Evolutionary conservation across 2,113 vertebrate genomes (phyloP), one percentile per base, ranked within the genome.

Genomic region (Hippocampus zosterae): DNA sequence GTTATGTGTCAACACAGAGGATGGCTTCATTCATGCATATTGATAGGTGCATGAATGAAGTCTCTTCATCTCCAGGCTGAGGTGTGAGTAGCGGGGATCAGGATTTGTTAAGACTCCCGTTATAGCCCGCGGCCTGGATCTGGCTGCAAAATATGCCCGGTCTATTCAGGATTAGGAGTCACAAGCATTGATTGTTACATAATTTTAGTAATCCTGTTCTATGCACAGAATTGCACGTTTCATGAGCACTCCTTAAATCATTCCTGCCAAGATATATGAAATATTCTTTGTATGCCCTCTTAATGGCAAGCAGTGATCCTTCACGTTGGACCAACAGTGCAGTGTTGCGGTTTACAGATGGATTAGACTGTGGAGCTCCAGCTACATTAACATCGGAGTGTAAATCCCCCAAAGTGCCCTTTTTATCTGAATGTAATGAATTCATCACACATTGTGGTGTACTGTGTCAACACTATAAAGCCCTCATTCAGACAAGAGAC

Each of bases 21-120:
- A 53, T 81, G 77, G n/a, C n/a, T n/a, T n/a, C 25, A 27, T 27
- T 27, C 25, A 27, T 84, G 85, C 85, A 83, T 83, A 71, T 85
- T 61, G 68, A 77, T 73, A 76, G 73, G 67, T 76, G 61, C 18
- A 27, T 21, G 62, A 71, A 75, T 78, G 69, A 70, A 85, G 76
- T 59, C 11, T 60, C 71, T 82, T 78, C 83, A 73, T 79, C 79
- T 82, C 52, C 69, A 60, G 21, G 42, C 56, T 40, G 12, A 52
- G 50, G 21, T 73, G n/a, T 67, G 71, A 71, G 67, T 42, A 65
- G 73, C 56, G 61, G 72, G 78, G 78, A 81, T 77, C 77, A 73
- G 76, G 27, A 69, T 52, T 65, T 74, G 29, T 60, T 1, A 25
- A 37, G 56, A 52, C 53, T 8, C 12, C 62, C 72, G 67, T 64